Evolutionary conservation across 2,888 invertebrate species (phyloP).

Genomic region (Anthophora plumipes): DNA sequence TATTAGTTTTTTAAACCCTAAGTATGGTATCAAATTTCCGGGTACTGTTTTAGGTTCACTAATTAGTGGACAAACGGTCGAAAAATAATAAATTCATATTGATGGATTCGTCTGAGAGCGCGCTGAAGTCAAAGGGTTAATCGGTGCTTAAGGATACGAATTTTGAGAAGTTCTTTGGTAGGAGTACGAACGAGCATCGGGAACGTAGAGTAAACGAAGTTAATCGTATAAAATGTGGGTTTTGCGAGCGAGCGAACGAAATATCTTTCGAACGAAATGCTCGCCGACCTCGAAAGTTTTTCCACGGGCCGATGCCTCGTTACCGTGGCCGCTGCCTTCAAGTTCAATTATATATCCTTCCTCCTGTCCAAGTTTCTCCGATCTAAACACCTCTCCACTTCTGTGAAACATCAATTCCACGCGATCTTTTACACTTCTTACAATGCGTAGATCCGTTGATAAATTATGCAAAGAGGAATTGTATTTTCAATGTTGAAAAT

Average conservation of each 20-base stretch:
- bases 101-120: no score
- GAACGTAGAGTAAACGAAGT: constrained; percentile 40
- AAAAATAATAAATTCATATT: no score
- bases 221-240: constrained; percentile 60
- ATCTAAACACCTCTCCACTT: not conserved
- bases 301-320: constrained; percentile 47
- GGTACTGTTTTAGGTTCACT: no score
- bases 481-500: no score
- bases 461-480: no score
- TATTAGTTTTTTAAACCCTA: no score
- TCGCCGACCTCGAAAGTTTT: constrained; percentile 61
- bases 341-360: constrained; percentile 43
- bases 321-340: constrained; percentile 15
- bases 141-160: no score
- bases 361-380: constrained; percentile 22
- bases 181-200: not conserved
- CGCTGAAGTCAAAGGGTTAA: no score
- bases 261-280: constrained; percentile 56
- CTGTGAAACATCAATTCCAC: not conserved
- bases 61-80: no score
- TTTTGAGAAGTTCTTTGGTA: not conserved
- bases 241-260: constrained; percentile 24
- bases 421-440: not conserved
- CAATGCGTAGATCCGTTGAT: no score
- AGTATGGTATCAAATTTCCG: no score